Base-by-base conservation (phyloP, 2,113 vertebrate species). In the Athene cunicularia region DNA sequence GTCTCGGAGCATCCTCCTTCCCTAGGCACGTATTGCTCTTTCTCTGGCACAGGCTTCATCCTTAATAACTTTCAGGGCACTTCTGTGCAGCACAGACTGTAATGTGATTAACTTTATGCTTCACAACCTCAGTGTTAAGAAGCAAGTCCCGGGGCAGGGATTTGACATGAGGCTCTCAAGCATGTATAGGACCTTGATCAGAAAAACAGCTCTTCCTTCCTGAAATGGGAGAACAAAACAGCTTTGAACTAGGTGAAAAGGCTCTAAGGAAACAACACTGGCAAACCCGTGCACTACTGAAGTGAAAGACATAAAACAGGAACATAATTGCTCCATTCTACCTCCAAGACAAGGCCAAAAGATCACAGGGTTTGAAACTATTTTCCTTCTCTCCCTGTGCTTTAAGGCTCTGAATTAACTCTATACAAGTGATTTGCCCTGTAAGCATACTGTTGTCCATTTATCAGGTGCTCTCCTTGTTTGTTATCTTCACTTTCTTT, bases 81-180 rank as follows among this genome's bases (percentile, higher is more conserved):
- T 80, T 52, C 67, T 71, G 67, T 27, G 79, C 79, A 90, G 82
- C 80, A 83, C 67, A 92, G 94, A 12, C 88, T 83, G 59, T 86
- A 88, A 97, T 71, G 82, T 80, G 92, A 97, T 90, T 93, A 93
- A 90, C 88, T 94, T 97, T 35, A 91, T 81, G 92, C 92, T 93
- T 91, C 96, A 86, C 72, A 86, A 88, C 56, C 68, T 92, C 60
- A 80, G 64, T 4, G 4, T 77, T 87, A 86, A 90, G 81, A 94
- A 93, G 80, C 28, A 70, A 79, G 67, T 88, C 88, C 75, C 0
- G 0, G 67, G 80, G 90, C 52, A 95, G 64, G 59, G 83, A 88
- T 96, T 77, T 93, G 75, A 86, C 1, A 11, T 17, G 47, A 81
- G 14, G 22, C 52, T 86, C 47, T 87, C 80, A 72, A 59, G 76